Percentiles rank a stretch among this genome's conserved stretches.
Conservation (phyloP, 2,888 invertebrate genomes). For the Dicyrtoma fusca region DNA sequence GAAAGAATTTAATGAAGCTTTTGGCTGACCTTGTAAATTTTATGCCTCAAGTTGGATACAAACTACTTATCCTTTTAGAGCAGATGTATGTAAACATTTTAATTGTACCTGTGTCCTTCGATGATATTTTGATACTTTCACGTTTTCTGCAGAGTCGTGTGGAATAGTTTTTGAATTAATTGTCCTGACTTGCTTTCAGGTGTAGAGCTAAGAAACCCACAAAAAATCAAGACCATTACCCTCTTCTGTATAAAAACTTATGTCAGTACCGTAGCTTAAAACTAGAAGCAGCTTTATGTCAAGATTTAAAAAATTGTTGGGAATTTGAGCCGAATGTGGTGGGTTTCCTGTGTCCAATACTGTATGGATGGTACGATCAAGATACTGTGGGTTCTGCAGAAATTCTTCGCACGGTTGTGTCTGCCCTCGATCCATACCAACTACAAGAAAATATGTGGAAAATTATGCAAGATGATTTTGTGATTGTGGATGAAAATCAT, state of each 20-base stretch:
- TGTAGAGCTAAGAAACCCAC: constrained; percentile 20
- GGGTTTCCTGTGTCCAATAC: constrained; percentile 48
- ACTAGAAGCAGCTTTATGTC: constrained; percentile 49
- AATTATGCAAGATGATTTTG: constrained; percentile 80
- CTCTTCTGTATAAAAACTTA: constrained; percentile 49
- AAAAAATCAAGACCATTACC: constrained; percentile 33
- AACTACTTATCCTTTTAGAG: constrained; percentile 48
- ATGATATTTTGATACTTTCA: too few species aligned
- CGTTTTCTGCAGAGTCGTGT: too few species aligned
- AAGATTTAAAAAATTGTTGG: constrained; percentile 54
- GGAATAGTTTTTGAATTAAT: too few species aligned
- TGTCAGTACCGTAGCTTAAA: constrained; percentile 50
- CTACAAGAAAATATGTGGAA: constrained; percentile 88
- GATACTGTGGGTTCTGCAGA: constrained; percentile 76
- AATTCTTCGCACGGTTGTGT: constrained; percentile 84
- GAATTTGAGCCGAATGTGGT: constrained; percentile 51
- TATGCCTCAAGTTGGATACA: constrained; percentile 46
- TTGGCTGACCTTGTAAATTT: constrained; percentile 49
- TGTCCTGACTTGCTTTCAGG: constrained; percentile 15
- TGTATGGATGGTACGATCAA: constrained; percentile 51
- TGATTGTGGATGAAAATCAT: constrained; percentile 62
- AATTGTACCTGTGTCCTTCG: too few species aligned
- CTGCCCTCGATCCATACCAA: constrained; percentile 86
- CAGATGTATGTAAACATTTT: constrained; percentile 38
- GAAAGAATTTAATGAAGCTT: constrained; percentile 50